Conservation (phyloP, 2,888 invertebrate species). For the Neoascia interrupta region DNA sequence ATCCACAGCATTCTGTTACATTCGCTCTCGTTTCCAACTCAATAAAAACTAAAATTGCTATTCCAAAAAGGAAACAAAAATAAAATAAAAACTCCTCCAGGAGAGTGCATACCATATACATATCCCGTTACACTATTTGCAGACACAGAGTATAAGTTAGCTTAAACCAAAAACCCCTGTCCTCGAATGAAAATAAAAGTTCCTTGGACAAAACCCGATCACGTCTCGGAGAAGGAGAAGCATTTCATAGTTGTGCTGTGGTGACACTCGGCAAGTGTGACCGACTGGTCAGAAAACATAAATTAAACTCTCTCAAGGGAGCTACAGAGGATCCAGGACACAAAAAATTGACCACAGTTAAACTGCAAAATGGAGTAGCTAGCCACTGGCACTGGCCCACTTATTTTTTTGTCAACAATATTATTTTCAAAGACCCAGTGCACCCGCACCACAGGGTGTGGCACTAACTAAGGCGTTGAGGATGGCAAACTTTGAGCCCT, state of each 20-base stretch:
- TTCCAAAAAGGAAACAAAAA: conserved; percentile 8
- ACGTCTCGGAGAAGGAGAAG: conserved; percentile 50
- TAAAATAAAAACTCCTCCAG: no score
- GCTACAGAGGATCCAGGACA: not conserved
- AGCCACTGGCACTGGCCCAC: conserved; percentile 25
- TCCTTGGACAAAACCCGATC: conserved; percentile 61
- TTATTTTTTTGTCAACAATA: conserved; percentile 23
- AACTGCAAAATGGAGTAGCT: conserved; percentile 52
- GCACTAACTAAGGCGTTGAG: not conserved
- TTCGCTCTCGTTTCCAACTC: conserved; percentile 40
- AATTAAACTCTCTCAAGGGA: conserved; percentile 54
- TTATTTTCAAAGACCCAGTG: not conserved
- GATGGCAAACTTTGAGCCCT: not conserved
- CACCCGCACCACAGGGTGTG: no score
- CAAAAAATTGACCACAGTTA: conserved; percentile 56
- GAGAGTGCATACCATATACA: no score
- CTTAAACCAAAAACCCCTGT: conserved; percentile 24
- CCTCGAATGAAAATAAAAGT: conserved; percentile 39
- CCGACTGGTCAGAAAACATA: conserved; percentile 56
- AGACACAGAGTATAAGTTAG: conserved; percentile 45
- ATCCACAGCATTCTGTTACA: conserved; percentile 45
- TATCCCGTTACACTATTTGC: conserved; percentile 29
- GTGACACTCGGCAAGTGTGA: conserved; percentile 38
- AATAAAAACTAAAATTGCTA: conserved; percentile 58
- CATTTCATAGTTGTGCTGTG: conserved; percentile 19